These are phyloP conservation scores for Meiosimyza decipiens DNA, from an alignment of 2,888 invertebrate genomes.

Conservation along the genomic window DNA sequence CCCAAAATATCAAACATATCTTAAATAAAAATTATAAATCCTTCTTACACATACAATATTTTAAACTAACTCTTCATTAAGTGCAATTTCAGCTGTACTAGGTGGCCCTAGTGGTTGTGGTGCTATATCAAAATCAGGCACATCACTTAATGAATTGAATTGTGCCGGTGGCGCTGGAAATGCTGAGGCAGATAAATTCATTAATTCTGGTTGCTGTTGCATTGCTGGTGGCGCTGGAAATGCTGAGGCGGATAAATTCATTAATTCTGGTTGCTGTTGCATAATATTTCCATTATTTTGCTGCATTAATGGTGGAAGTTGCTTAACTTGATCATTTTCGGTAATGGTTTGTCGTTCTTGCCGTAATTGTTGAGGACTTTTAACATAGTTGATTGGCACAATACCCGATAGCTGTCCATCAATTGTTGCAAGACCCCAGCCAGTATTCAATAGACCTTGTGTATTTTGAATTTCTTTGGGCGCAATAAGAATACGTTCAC, in stretches of 20 bases:
- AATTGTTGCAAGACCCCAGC: constrained; percentile 75
- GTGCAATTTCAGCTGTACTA: constrained; percentile 41
- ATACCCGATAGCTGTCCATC: constrained; percentile 73
- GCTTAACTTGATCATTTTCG: constrained; percentile 20
- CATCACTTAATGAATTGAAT: constrained; percentile 40
- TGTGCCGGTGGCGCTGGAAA: constrained; percentile 50
- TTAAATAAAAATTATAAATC: constrained; percentile 9
- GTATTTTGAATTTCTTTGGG: constrained; percentile 83
- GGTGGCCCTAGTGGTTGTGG: constrained; percentile 54
- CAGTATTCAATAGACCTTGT: constrained; percentile 72
- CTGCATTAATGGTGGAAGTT: constrained; percentile 8
- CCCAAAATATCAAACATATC: constrained; percentile 20
- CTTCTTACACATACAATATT: constrained; percentile 30
- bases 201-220: constrained; percentile 48
- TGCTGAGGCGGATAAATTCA: constrained; percentile 54
- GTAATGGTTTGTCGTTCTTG: constrained; percentile 47
- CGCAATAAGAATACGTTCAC: constrained; percentile 83
- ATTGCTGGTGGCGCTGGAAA: constrained; percentile 50
- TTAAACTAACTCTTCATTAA: constrained; percentile 34
- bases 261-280: constrained; percentile 50
- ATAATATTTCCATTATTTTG: not conserved
- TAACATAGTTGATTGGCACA: constrained; percentile 73
- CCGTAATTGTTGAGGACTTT: constrained; percentile 59
- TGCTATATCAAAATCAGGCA: constrained; percentile 47
- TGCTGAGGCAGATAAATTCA: constrained; percentile 54